Evolutionary conservation across 2,888 invertebrate species (phyloP).

Genomic region (Epinotia brunnichana): DNA sequence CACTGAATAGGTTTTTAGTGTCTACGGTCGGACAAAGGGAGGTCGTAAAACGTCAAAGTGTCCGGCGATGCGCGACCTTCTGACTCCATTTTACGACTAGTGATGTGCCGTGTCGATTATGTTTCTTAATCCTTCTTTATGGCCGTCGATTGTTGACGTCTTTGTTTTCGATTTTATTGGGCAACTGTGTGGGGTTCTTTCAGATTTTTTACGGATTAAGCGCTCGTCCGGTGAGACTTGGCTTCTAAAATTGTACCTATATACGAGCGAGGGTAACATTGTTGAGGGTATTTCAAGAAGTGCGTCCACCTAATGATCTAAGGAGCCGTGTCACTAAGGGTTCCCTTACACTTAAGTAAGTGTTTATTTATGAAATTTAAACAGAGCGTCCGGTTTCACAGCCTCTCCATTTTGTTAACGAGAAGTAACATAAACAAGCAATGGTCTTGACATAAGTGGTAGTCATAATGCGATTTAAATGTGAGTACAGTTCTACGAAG

Average conservation of each 20-base stretch:
- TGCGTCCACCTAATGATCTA: not conserved
- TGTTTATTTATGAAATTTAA: conserved; percentile 19
- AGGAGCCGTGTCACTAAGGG: not conserved
- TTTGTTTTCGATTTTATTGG: conserved; percentile 44
- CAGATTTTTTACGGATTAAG: conserved; percentile 1
- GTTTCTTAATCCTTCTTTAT: conserved; percentile 68
- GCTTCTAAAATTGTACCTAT: not conserved
- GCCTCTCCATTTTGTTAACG: conserved; percentile 14
- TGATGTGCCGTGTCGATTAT: conserved; percentile 56
- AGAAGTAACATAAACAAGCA: conserved; percentile 11
- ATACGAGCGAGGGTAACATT: not conserved
- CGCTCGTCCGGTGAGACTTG: not conserved
- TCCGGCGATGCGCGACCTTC: conserved; percentile 65
- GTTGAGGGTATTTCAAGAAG: not conserved
- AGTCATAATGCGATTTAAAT: not conserved
- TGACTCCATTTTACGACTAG: conserved; percentile 52
- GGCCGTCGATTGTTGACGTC: conserved; percentile 55
- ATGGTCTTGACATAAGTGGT: not conserved
- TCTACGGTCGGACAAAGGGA: conserved; percentile 67
- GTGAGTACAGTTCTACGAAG: not conserved
- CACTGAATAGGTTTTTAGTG: conserved; percentile 69
- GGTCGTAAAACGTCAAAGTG: conserved; percentile 70
- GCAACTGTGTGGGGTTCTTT: conserved; percentile 24
- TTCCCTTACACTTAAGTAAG: too few relatives aligned
- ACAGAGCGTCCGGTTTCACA: conserved; percentile 14